Evolutionary conservation across 2,888 invertebrate genomes (phyloP).

Genomic region (Hypena proboscidalis): DNA sequence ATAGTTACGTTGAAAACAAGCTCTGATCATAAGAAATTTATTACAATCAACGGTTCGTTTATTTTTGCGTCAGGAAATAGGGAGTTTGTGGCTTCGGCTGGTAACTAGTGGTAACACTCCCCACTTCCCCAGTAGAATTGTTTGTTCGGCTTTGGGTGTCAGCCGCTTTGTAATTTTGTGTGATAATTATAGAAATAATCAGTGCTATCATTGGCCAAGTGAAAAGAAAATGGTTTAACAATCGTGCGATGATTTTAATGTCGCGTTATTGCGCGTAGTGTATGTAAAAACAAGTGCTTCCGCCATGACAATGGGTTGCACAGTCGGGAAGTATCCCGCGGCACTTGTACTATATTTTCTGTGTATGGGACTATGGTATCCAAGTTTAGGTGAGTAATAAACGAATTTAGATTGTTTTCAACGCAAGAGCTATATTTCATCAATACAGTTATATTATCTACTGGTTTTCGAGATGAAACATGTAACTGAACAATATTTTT

Average conservation of each 20-base stretch:
- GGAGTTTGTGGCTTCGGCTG: constrained; percentile 25
- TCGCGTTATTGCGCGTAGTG: constrained; percentile 58
- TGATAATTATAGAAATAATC: constrained; percentile 70
- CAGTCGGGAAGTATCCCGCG: constrained; percentile 70
- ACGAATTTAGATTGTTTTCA: constrained; percentile 35
- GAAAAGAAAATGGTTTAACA: constrained; percentile 73
- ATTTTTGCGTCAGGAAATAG: not conserved
- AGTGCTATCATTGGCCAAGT: constrained; percentile 62
- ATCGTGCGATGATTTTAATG: constrained; percentile 68
- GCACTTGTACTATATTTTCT: constrained; percentile 76
- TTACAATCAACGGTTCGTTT: not conserved
- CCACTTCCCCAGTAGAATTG: constrained; percentile 63
- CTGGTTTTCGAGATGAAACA: constrained; percentile 22
- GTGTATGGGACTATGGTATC: constrained; percentile 72
- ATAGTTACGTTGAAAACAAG: too few relatives aligned
- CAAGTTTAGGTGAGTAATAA: constrained; percentile 72
- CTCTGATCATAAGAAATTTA: not conserved
- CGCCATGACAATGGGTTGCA: constrained; percentile 81
- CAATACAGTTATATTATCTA: constrained; percentile 8
- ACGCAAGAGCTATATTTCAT: constrained; percentile 12
- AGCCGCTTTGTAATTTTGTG: constrained; percentile 76
- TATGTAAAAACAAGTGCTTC: constrained; percentile 72
- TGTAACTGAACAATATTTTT: constrained; percentile 29
- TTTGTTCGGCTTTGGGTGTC: constrained; percentile 85
- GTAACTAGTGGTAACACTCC: too few relatives aligned